Evolutionary conservation across 2,113 vertebrate species (phyloP).

Genomic region (Oryzias celebensis): DNA sequence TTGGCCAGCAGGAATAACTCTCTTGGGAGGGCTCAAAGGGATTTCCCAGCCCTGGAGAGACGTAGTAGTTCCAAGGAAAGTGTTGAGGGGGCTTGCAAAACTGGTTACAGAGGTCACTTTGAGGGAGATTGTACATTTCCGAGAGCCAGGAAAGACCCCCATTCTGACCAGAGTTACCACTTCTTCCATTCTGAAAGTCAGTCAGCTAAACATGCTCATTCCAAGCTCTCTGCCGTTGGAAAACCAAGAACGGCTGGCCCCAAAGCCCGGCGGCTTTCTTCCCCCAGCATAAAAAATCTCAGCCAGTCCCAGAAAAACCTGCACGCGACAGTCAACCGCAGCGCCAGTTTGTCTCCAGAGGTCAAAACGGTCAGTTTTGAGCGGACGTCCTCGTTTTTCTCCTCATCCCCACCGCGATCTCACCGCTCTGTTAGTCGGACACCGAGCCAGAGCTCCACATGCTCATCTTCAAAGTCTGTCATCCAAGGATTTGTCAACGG

Average conservation of each 20-base stretch:
- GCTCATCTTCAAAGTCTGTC: constrained; percentile 80
- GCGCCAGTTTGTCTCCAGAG: constrained; percentile 83
- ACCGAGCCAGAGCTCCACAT: constrained; percentile 76
- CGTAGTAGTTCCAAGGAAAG: constrained; percentile 74
- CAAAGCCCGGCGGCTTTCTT: constrained; percentile 85
- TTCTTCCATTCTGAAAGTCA: constrained; percentile 53
- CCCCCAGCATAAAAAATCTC: constrained; percentile 85
- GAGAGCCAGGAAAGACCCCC: constrained; percentile 77
- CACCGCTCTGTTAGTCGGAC: constrained; percentile 87
- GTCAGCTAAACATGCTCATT: constrained; percentile 77
- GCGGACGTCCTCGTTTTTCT: constrained; percentile 46
- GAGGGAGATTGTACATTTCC: constrained; percentile 86
- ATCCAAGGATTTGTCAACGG: constrained; percentile 84
- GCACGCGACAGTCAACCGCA: constrained; percentile 85
- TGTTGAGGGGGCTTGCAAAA: constrained; percentile 25
- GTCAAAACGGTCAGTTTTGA: constrained; percentile 82
- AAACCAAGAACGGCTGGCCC: constrained; percentile 88
- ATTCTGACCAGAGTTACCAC: constrained; percentile 67
- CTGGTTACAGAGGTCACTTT: constrained; percentile 59
- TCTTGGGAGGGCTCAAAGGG: constrained; percentile 78
- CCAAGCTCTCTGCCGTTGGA: constrained; percentile 87
- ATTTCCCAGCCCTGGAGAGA: constrained; percentile 80
- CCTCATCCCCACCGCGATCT: constrained; percentile 81
- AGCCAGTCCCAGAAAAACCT: constrained; percentile 86
- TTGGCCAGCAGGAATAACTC: constrained; percentile 85